Percentiles rank a stretch among this genome's conserved stretches.
Conservation (phyloP, 2,888 invertebrate genomes). For the Cremastinae sp. region DNA sequence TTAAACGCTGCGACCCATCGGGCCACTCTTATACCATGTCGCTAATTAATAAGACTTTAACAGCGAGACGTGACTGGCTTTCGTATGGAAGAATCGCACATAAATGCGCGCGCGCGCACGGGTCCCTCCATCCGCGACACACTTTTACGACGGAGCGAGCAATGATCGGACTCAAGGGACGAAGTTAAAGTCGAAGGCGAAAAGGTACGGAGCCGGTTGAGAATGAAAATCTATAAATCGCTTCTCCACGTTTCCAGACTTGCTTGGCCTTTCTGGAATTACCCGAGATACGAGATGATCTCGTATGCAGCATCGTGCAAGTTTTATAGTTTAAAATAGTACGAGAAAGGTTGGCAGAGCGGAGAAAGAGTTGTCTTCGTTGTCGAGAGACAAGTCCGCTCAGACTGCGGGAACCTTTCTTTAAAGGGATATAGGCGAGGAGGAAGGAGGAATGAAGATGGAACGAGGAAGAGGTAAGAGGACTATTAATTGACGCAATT, state of each 20-base stretch:
- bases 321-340: too few relatives aligned
- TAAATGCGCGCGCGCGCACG: constrained; percentile 35
- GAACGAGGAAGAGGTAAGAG: constrained; percentile 50
- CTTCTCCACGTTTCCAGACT: too few relatives aligned
- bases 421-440: constrained; percentile 36
- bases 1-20: constrained; percentile 64
- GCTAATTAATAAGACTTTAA: constrained; percentile 69
- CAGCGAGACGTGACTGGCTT: constrained; percentile 64
- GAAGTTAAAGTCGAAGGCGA: too few relatives aligned
- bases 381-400: constrained; percentile 26
- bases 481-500: constrained; percentile 68
- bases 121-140: not conserved
- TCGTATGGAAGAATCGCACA: constrained; percentile 46
- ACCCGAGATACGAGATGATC: too few relatives aligned
- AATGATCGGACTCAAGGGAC: too few relatives aligned
- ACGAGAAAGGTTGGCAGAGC: too few relatives aligned
- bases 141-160: constrained; percentile 1
- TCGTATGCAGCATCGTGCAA: too few relatives aligned
- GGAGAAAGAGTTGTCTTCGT: too few relatives aligned
- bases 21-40: constrained; percentile 63
- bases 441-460: constrained; percentile 35
- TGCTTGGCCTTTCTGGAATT: too few relatives aligned
- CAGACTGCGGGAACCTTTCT: constrained; percentile 1
- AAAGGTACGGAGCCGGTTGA: too few relatives aligned
- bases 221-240: too few relatives aligned